These are phyloP conservation scores for Helostoma temminkii DNA, from an alignment of 2,797 vertebrate genomes.

Conservation along the genomic window DNA sequence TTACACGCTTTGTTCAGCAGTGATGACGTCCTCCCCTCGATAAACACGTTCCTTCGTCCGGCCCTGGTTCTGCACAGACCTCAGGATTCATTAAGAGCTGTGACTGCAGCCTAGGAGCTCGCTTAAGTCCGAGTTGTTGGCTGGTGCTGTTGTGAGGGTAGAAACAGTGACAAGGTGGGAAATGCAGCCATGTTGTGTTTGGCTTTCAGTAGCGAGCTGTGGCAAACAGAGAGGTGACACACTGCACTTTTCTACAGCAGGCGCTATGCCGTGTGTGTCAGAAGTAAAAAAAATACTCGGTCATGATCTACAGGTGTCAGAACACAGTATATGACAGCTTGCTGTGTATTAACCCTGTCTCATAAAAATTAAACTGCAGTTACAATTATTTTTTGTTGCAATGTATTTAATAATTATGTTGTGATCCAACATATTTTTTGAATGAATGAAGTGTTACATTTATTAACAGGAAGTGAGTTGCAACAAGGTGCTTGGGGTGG, in stretches of 20 bases:
- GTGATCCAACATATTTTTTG: no score
- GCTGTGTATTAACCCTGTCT: no score
- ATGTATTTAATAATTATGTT: no score
- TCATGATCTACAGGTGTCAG: no score
- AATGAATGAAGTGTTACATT: no score
- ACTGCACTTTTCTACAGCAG: constrained; percentile 16
- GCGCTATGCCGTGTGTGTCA: constrained; percentile 5
- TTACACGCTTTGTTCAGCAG: constrained; percentile 50
- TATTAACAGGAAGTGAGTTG: no score
- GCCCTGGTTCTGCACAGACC: constrained; percentile 51
- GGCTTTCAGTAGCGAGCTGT: constrained; percentile 23
- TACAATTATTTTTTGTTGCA: no score
- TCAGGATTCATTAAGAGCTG: constrained; percentile 60
- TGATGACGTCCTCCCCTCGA: constrained; percentile 57
- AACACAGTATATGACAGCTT: no score
- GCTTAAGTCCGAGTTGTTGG: not conserved
- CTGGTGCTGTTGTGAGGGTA: constrained; percentile 26
- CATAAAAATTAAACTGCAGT: no score
- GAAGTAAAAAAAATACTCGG: no score
- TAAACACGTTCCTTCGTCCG: constrained; percentile 29
- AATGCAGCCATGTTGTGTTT: constrained; percentile 53
- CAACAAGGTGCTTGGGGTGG: no score
- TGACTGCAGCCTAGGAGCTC: constrained; percentile 46
- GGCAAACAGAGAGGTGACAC: constrained; percentile 34
- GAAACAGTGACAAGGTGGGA: constrained; percentile 56